Percentiles rank a stretch among this genome's conserved stretches.
Conservation (phyloP, 2,888 invertebrate genomes). For the Teleogryllus oceanicus region DNA sequence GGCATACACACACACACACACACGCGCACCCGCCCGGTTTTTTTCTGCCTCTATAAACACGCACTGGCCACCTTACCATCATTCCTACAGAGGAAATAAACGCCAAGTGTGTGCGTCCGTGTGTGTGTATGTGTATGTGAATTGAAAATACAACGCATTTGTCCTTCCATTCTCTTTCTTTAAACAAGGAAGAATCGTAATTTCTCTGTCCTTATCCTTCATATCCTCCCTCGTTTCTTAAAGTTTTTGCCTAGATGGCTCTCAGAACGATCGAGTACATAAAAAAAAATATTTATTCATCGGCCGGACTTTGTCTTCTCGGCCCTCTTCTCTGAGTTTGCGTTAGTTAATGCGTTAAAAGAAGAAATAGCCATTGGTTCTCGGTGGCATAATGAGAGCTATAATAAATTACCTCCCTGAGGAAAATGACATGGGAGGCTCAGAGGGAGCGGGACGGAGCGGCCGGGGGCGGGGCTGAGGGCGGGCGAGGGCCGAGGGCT, state of each 20-base stretch:
- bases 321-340: neutral
- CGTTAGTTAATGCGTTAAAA: neutral
- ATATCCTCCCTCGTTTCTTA: neutral
- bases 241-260: neutral
- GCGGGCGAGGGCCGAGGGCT: neutral
- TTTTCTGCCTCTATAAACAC: neutral
- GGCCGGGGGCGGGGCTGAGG: too few relatives aligned
- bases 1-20: too few relatives aligned
- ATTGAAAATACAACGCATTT: neutral
- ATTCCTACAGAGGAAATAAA: neutral
- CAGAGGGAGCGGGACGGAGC: too few relatives aligned
- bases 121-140: neutral
- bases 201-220: neutral
- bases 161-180: neutral
- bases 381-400: neutral
- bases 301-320: neutral
- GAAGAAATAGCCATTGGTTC: neutral
- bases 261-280: neutral
- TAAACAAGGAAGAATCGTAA: neutral
- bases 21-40: neutral
- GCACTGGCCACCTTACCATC: neutral
- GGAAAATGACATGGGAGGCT: neutral
- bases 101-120: neutral
- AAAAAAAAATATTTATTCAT: neutral
- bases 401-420: neutral